Evolutionary conservation across 2,113 vertebrate genomes (phyloP).

Genomic region (Rallus limicola): DNA sequence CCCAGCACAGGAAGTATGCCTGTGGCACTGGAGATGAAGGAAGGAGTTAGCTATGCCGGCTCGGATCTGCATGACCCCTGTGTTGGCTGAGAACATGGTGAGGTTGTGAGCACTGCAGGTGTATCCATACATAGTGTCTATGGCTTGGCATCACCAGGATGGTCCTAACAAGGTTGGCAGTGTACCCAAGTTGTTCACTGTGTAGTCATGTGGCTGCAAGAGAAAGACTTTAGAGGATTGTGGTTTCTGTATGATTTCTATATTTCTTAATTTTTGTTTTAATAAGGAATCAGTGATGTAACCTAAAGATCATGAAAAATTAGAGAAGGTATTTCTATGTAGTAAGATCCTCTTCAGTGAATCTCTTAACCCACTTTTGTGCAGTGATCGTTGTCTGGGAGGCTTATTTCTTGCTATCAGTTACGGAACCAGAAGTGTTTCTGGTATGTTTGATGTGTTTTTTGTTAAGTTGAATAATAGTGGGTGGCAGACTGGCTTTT

Average conservation of each 20-base stretch:
- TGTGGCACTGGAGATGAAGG: neutral
- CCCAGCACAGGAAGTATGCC: too few species aligned
- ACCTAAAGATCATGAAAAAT: neutral
- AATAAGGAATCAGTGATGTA: neutral
- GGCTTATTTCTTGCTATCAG: neutral
- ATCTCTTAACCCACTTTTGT: neutral
- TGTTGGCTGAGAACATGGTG: neutral
- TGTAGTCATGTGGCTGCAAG: neutral
- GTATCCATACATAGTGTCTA: neutral
- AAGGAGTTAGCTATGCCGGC: neutral
- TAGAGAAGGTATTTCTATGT: neutral
- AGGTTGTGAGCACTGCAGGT: neutral
- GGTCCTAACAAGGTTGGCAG: neutral
- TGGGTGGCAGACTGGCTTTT: neutral
- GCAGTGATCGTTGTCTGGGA: neutral
- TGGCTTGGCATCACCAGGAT: neutral
- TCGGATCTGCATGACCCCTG: accelerated
- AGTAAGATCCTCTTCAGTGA: neutral
- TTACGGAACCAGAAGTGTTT: neutral
- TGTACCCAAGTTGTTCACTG: neutral
- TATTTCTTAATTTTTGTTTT: neutral
- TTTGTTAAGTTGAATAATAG: neutral
- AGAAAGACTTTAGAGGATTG: neutral
- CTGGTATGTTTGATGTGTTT: neutral
- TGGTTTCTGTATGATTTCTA: neutral